These are phyloP conservation scores for Bursaphelenchus okinawaensis DNA, from an alignment of 2,888 invertebrate species.

Conservation along the genomic window DNA sequence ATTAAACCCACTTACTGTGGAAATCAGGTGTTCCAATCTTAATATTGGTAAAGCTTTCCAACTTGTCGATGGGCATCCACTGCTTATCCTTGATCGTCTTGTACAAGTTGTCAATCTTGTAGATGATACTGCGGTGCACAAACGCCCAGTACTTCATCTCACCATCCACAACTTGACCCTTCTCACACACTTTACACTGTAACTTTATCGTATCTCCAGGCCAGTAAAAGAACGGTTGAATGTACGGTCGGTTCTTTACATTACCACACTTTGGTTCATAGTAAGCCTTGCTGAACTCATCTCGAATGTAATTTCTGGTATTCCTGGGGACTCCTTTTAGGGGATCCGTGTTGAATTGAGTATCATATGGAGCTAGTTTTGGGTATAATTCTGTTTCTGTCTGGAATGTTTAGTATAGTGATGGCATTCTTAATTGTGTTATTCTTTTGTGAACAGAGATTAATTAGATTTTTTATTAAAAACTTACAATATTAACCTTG, in stretches of 20 bases:
- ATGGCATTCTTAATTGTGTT: no score
- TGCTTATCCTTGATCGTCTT: conserved; percentile 1
- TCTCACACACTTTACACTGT: background rate
- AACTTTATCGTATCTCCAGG: background rate
- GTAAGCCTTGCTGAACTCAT: background rate
- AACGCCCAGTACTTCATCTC: background rate
- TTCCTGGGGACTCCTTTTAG: background rate
- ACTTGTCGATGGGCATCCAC: background rate
- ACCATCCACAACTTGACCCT: background rate
- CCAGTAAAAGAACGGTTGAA: background rate
- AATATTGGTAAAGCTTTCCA: no score
- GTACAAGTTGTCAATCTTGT: background rate
- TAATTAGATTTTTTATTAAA: no score
- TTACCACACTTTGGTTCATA: background rate
- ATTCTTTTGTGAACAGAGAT: no score
- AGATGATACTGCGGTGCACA: background rate
- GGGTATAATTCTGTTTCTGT: no score
- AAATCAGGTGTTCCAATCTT: no score
- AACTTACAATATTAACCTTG: no score
- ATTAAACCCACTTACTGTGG: no score
- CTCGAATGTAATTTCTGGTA: background rate
- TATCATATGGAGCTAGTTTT: no score
- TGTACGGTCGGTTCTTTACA: background rate
- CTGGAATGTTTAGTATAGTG: no score
- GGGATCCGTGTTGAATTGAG: background rate